Evolutionary conservation across 2,888 invertebrate genomes (phyloP), one percentile per base, ranked within the genome.

Genomic region (Frankliniella intonsa): DNA sequence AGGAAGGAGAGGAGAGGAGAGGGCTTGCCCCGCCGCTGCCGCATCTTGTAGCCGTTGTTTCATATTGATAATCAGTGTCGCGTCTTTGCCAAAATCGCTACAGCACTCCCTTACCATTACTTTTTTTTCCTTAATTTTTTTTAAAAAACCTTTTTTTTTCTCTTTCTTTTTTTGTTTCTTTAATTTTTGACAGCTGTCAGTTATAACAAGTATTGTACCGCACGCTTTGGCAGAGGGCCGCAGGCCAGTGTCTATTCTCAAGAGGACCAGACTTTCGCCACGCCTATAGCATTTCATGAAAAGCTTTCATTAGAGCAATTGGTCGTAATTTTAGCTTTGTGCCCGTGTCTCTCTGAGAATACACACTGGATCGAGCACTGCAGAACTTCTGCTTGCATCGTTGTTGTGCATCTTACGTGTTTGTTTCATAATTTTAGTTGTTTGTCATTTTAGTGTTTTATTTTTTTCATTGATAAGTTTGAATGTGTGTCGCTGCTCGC

Each of bases 351-450:
- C 38, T 38, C 38, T 38, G 38, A 38, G 38, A 38, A 62, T 62
- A n/a, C 62, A 62, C 62, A 62, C 62, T 17, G 17, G 62, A 62
- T 14, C 8, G 62, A n/a, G 19, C 62, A 17, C 38, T 38, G 38
- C 38, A 38, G 38, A 38, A 38, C 38, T 38, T 25, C 69, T 8
- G 12, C 69, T 76, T 76, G 69, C 69, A 76, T 76, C 69, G 12
- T 76, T 25, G 10, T 25, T 76, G 69, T 76, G 69, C 69, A 69
- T 76, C 62, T 69, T 69, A 7, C 25, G 69, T 76, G 69, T 76
- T 76, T 76, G 1, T 12, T 76, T 76, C 22, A 22, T 22, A 25
- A 25, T 76, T 76, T 76, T 25, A 19, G 19, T 19, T 55, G 55
- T 22, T 62, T 14, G 17, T 62, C 62, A 19, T 62, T 62, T 62